phyloP scores from a whole-genome alignment of 2,113 vertebrate genomes.

The Platichthys stellatus region DNA sequence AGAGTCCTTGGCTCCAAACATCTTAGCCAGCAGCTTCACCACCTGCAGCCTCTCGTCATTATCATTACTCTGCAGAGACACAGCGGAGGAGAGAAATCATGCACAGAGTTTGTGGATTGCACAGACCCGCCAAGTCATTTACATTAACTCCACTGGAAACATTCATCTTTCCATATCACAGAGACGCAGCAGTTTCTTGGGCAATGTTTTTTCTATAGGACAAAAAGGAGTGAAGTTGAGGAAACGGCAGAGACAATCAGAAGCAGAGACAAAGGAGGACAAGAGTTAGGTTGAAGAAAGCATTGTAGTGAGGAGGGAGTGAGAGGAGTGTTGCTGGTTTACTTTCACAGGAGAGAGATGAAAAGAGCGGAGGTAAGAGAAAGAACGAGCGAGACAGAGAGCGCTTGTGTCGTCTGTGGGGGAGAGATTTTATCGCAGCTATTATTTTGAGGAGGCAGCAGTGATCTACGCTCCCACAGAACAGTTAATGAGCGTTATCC shows the following conservation, averaged over 20 bases:
- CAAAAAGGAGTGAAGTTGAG: not conserved
- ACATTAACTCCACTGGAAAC: conserved; percentile 27
- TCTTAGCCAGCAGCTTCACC: conserved; percentile 98
- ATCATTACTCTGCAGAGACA: conserved; percentile 92
- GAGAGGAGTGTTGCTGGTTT: not conserved
- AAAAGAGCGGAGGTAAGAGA: conserved; percentile 5
- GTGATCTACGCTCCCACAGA: conserved; percentile 63
- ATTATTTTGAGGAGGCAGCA: conserved; percentile 71
- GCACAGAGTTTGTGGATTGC: conserved; percentile 27
- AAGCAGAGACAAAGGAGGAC: no score
- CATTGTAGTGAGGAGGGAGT: not conserved
- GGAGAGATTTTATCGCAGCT: conserved; percentile 66
- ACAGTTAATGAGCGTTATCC: conserved; percentile 75
- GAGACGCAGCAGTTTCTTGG: conserved; percentile 28
- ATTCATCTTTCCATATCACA: conserved; percentile 26
- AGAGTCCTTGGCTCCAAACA: conserved; percentile 99
- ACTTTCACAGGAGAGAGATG: conserved; percentile 14
- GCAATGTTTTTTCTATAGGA: conserved; percentile 15
- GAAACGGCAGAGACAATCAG: no score
- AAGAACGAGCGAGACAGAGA: not conserved
- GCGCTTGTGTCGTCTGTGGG: conserved; percentile 13
- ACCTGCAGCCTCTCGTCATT: conserved; percentile 99
- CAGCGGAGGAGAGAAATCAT: conserved; percentile 21
- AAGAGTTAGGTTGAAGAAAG: not conserved
- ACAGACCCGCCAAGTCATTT: conserved; percentile 28